These are phyloP conservation scores for Potorous gilbertii DNA, from an alignment of 2,797 vertebrate species.

Conservation along the genomic window DNA sequence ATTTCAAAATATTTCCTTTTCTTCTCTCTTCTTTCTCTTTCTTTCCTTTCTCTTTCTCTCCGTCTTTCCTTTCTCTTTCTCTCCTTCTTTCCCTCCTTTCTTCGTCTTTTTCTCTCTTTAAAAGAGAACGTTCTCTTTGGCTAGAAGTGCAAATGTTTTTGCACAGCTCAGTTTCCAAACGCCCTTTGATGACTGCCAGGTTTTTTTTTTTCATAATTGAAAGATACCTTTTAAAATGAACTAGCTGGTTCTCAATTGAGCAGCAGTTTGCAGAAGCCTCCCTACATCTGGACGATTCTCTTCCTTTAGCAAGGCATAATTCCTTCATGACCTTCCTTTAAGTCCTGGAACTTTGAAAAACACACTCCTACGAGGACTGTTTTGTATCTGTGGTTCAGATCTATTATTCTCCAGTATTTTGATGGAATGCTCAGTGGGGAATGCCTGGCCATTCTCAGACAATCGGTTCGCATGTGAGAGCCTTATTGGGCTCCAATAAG, in stretches of 20 bases:
- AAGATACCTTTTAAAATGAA: conserved; percentile 74
- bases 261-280: conserved; percentile 53
- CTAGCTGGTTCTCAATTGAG: conserved; percentile 68
- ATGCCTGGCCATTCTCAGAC: conserved; percentile 3
- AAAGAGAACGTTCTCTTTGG: conserved; percentile 63
- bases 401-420: conserved; percentile 48
- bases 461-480: conserved; percentile 49
- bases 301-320: background rate
- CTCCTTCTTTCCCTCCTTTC: no score
- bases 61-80: accelerated
- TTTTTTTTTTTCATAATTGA: conserved; percentile 68
- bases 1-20: conserved; percentile 55
- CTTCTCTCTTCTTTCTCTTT: background rate
- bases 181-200: conserved; percentile 56
- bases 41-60: background rate
- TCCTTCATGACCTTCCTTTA: conserved; percentile 61
- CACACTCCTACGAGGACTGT: background rate
- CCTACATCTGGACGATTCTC: conserved; percentile 46
- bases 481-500: conserved; percentile 17
- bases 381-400: conserved; percentile 47
- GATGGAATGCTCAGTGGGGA: conserved; percentile 58
- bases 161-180: conserved; percentile 68
- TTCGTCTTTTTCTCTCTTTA: background rate
- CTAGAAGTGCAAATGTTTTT: conserved; percentile 73
- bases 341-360: background rate